A percentile compares a stretch with the other conserved stretches of the same genome.
Conservation (phyloP, 2,797 vertebrate species). For the Clarias fuscus region DNA sequence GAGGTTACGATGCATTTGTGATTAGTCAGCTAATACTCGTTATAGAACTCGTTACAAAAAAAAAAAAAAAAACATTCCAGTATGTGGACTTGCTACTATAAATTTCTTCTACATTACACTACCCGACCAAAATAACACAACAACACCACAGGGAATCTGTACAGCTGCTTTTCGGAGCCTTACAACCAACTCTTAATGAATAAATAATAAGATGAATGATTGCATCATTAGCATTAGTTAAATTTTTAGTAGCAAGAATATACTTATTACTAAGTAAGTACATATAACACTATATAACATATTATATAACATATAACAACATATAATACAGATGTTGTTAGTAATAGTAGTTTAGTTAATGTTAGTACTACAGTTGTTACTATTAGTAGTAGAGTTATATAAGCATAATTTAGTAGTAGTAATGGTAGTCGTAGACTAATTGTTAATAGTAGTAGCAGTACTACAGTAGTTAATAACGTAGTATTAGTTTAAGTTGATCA, state of each 20-base stretch:
- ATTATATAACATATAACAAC: too few relatives aligned
- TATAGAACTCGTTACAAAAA: neutral
- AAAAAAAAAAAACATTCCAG: neutral
- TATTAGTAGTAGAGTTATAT: neutral
- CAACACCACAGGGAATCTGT: neutral
- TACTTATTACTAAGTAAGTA: too few relatives aligned
- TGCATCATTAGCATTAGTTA: neutral
- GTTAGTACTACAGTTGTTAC: neutral
- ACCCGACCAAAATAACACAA: neutral
- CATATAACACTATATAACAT: too few relatives aligned
- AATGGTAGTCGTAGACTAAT: too few relatives aligned
- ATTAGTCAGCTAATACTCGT: neutral
- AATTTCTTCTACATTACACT: neutral
- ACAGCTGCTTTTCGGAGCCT: neutral
- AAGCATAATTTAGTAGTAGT: too few relatives aligned
- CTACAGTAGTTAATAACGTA: neutral
- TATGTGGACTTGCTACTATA: neutral
- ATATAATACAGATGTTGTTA: too few relatives aligned
- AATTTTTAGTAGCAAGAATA: too few relatives aligned
- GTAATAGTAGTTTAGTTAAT: neutral
- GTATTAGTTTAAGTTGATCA: neutral
- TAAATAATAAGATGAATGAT: neutral
- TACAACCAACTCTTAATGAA: neutral
- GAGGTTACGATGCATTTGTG: neutral
- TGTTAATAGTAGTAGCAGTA: neutral